These are phyloP conservation scores for Tachina fera DNA, from an alignment of 2,888 invertebrate genomes.

Conservation along the genomic window DNA sequence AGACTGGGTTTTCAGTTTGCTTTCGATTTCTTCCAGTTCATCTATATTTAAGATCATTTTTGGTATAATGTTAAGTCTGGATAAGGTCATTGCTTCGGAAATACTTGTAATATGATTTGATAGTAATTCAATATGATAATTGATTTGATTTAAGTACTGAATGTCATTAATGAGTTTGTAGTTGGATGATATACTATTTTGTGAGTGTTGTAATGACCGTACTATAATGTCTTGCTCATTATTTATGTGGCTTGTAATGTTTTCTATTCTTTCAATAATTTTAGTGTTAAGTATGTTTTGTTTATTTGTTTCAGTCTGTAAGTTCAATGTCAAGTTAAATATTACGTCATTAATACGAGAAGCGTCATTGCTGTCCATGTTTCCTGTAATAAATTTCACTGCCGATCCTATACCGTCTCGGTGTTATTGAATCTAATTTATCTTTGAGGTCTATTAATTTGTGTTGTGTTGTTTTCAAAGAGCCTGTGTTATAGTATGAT, in stretches of 20 bases:
- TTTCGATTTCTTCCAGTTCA: constrained; percentile 19
- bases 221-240: constrained; percentile 25
- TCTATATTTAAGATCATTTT: constrained; percentile 21
- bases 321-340: too few relatives aligned
- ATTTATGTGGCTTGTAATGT: constrained; percentile 30
- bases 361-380: too few relatives aligned
- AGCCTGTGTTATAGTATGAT: background rate
- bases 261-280: constrained; percentile 33
- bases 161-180: constrained; percentile 19
- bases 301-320: too few relatives aligned
- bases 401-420: too few relatives aligned
- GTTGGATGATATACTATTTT: constrained; percentile 22
- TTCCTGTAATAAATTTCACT: too few relatives aligned
- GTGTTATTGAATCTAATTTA: constrained; percentile 3
- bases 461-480: background rate
- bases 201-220: constrained; percentile 1
- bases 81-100: too few relatives aligned
- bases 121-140: too few relatives aligned
- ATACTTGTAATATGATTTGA: too few relatives aligned
- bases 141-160: background rate
- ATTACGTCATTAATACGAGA: too few relatives aligned
- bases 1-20: background rate
- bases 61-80: constrained; percentile 38
- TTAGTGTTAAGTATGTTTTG: background rate
- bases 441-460: background rate